These are phyloP conservation scores for Choloepus hoffmanni DNA, from an alignment of 2,113 vertebrate genomes.

Conservation along the genomic window DNA sequence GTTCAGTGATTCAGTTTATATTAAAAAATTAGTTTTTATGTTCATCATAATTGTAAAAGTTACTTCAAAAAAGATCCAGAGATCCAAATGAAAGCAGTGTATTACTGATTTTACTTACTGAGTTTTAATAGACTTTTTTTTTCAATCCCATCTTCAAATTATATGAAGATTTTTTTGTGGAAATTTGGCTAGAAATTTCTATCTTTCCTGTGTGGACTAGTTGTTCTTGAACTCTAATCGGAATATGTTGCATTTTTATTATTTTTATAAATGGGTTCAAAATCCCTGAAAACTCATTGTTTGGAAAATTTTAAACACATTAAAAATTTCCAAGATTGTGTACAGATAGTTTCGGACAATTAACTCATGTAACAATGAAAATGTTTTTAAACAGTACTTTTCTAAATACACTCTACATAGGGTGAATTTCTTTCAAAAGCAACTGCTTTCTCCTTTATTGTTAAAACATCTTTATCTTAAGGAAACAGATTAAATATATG, in stretches of 20 bases:
- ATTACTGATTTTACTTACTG: background rate
- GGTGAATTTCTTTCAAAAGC: background rate
- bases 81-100: background rate
- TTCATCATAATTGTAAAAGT: background rate
- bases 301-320: background rate
- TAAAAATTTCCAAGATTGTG: background rate
- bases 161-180: background rate
- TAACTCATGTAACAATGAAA: background rate
- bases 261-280: conserved; percentile 22
- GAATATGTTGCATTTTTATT: background rate
- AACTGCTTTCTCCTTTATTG: conserved; percentile 24
- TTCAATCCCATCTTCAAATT: background rate
- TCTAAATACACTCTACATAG: background rate
- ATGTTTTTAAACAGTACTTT: background rate
- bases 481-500: background rate
- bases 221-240: background rate
- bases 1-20: background rate
- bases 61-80: background rate
- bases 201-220: background rate
- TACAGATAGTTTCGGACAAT: background rate
- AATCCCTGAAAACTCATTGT: background rate
- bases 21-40: background rate
- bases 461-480: background rate
- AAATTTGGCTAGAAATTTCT: background rate
- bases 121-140: background rate